Percentiles rank a stretch among this genome's conserved stretches.
phyloP scores from a whole-genome alignment of 1,140 invertebrate species.

The Drosophila sechellia region DNA sequence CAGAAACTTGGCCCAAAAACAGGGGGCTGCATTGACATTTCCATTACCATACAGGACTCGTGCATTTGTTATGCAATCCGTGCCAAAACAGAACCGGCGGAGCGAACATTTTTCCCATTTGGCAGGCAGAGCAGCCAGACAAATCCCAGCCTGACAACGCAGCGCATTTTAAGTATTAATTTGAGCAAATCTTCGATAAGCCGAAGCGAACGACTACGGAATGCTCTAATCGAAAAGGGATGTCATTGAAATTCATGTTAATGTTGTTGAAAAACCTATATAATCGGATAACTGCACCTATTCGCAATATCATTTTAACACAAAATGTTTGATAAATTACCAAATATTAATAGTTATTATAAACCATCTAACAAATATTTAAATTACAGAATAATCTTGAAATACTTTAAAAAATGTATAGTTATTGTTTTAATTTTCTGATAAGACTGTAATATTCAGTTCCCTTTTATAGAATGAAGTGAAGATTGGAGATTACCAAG shows the following conservation, averaged over 20 bases:
- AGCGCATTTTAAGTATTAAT: constrained; percentile 76
- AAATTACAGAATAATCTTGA: too few species aligned
- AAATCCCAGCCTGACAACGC: constrained; percentile 76
- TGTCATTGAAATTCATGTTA: too few species aligned
- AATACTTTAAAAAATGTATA: background rate
- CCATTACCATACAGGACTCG: constrained; percentile 7
- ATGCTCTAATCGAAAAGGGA: constrained; percentile 19
- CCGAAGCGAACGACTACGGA: constrained; percentile 5
- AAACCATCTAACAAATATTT: too few species aligned
- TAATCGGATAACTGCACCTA: too few species aligned
- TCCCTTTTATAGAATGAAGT: too few species aligned
- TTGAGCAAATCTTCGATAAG: constrained; percentile 38
- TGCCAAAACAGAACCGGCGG: constrained; percentile 62
- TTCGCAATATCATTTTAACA: too few species aligned
- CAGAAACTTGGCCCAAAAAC: background rate
- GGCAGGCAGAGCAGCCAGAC: constrained; percentile 62
- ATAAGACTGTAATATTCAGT: too few species aligned
- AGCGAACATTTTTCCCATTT: constrained; percentile 72
- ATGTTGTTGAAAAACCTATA: too few species aligned
- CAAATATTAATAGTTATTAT: too few species aligned
- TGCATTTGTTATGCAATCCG: constrained; percentile 65
- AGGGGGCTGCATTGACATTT: constrained; percentile 5
- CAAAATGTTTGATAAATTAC: too few species aligned
- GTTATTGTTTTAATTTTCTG: background rate
- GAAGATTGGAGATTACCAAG: too few species aligned